Base-by-base conservation (phyloP, 2,113 vertebrate species). In the Onychorhynchus coronatus region DNA sequence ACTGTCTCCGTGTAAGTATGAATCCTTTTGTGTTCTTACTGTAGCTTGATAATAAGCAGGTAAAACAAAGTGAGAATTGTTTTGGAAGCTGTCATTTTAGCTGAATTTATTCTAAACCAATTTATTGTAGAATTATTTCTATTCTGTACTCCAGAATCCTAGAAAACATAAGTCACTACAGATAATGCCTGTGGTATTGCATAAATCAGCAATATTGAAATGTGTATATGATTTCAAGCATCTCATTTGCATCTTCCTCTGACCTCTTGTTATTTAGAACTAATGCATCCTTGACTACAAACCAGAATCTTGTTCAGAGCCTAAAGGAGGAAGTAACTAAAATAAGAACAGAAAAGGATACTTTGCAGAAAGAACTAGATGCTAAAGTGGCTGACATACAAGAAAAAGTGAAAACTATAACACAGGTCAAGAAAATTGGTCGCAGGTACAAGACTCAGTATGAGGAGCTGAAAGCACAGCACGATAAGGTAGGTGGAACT, bases 341-440 rank as follows among this genome's bases (percentile, higher is more conserved):
- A 97, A 65, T 98, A 73, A 98, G 95, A 24, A 94, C 97, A 1
- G 99, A 99, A 63, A 99, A 98, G 82, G 99, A 99, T 85, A 58
- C 13, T 11, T 95, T 99, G n/a, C 98, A 98, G 94, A 99, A 98
- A 75, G 99, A 99, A 5, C 21, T 99, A 30, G 98, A 99, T 37
- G 92, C 95, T 49, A 99, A 98, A 97, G 98, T 97, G 67, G 94
- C 98, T 53, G 99, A 99, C 50, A 98, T 99, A 78, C 99, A 98
- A 94, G 99, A 99, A 75, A 99, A 99, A 96, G 58, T 97, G 18
- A 99, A 98, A 98, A 99, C 99, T 23, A 99, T 99, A 96, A 99
- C 98, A 27, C 99, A 99, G 95, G 99, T 99, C 82, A 99, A 99
- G 98, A 99, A 99, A 97, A 99, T 99, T 12, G 99, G 99, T 15